Conservation (phyloP, 2,888 invertebrate species). For the Drosophila paracracens region DNA sequence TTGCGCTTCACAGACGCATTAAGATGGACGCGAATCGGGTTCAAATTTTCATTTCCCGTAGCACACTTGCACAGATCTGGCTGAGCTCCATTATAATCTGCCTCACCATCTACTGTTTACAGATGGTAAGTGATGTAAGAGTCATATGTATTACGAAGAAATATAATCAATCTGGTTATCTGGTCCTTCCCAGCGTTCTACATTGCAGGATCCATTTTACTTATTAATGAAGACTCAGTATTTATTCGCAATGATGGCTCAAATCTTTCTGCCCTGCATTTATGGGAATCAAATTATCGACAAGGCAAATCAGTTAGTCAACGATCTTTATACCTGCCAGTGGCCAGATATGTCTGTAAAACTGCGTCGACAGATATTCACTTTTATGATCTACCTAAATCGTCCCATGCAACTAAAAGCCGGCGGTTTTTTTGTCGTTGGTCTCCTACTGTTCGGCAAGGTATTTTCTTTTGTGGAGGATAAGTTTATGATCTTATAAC, state of each 20-base stretch:
- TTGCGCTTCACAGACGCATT: constrained; percentile 42
- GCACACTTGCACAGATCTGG: constrained; percentile 49
- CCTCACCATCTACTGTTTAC: constrained; percentile 53
- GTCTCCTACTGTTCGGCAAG: constrained; percentile 30
- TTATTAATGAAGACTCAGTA: constrained; percentile 41
- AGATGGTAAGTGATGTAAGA: constrained; percentile 39
- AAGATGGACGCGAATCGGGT: constrained; percentile 32
- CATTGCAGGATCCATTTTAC: constrained; percentile 26
- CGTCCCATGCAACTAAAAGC: constrained; percentile 33
- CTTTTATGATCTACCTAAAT: constrained; percentile 55
- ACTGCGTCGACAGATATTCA: constrained; percentile 42
- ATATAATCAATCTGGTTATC: not conserved
- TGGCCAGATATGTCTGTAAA: constrained; percentile 54
- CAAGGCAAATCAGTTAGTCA: constrained; percentile 30
- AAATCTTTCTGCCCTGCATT: constrained; percentile 56
- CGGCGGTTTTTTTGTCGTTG: constrained; percentile 22
- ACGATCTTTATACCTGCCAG: constrained; percentile 36
- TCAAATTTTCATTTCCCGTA: constrained; percentile 44
- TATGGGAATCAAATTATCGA: constrained; percentile 56
- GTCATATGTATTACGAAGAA: too few species aligned
- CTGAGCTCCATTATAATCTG: constrained; percentile 55
- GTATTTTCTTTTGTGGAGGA: not conserved
- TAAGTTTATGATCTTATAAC: not conserved
- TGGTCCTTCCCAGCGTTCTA: constrained; percentile 9
- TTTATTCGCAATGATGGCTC: constrained; percentile 45